A percentile compares a stretch with the other conserved stretches of the same genome.
Conservation (phyloP, 2,797 vertebrate species). For the Pantherophis alleghaniensis region DNA sequence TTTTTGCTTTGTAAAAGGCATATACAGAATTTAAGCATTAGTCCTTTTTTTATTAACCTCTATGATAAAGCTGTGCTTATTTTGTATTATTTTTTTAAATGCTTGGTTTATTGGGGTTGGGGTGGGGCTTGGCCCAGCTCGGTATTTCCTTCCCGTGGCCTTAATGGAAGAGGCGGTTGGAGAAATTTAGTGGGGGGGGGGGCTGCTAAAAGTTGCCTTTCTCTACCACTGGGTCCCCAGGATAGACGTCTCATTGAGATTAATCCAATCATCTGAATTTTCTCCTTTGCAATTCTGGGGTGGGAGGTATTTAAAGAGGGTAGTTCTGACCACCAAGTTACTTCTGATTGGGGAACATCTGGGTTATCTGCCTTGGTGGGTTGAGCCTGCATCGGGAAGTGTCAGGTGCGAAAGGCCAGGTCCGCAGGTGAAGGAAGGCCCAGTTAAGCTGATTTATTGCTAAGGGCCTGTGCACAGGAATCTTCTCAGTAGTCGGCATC, state of each 20-base stretch:
- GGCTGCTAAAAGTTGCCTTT: background rate
- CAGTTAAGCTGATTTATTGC: background rate
- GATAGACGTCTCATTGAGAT: rapidly evolving
- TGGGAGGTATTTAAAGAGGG: background rate
- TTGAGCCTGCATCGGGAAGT: background rate
- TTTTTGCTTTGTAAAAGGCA: slow-evolving; percentile 25
- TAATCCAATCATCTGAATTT: background rate
- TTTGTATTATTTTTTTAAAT: slow-evolving; percentile 57
- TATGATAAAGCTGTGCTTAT: slow-evolving; percentile 71
- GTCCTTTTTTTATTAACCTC: slow-evolving; percentile 63
- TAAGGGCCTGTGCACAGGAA: background rate
- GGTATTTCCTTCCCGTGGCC: background rate
- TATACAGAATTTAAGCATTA: slow-evolving; percentile 25
- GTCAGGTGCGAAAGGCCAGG: background rate
- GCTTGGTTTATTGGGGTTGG: background rate
- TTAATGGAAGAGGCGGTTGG: background rate
- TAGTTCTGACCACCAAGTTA: no score
- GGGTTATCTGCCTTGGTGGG: background rate
- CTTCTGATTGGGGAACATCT: background rate
- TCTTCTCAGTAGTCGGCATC: background rate
- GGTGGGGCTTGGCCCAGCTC: background rate
- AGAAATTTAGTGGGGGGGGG: background rate
- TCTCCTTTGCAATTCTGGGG: background rate
- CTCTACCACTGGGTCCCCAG: background rate
- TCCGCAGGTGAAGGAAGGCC: background rate